phyloP scores from a whole-genome alignment of 2,888 invertebrate genomes.

The Shargacucullia verbasci region DNA sequence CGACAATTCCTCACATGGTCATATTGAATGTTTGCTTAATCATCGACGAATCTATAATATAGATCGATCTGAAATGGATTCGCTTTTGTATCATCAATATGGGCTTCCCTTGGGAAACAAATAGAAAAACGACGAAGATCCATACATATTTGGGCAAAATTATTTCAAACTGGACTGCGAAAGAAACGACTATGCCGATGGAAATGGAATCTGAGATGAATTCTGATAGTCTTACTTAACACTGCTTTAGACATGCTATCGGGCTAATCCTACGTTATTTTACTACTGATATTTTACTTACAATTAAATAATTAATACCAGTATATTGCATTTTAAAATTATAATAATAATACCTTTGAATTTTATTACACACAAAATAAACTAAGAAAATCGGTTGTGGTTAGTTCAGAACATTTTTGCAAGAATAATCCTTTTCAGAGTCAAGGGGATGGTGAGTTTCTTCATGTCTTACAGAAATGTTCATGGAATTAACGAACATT shows the following conservation, averaged over 20 bases:
- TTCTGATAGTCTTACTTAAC: slow-evolving; percentile 61
- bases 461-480: slow-evolving; percentile 81
- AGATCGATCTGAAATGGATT: slow-evolving; percentile 61
- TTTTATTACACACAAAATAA: slow-evolving; percentile 1
- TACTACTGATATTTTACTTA: not conserved
- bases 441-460: slow-evolving; percentile 85
- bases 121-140: slow-evolving; percentile 85
- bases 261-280: slow-evolving; percentile 40
- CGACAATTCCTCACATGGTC: slow-evolving; percentile 71
- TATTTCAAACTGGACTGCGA: slow-evolving; percentile 73
- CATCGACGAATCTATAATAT: slow-evolving; percentile 71
- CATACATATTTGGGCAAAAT: slow-evolving; percentile 81
- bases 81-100: slow-evolving; percentile 81
- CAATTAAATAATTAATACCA: not conserved
- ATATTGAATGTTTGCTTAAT: slow-evolving; percentile 80
- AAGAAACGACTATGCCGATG: slow-evolving; percentile 69
- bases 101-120: slow-evolving; percentile 62
- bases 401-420: slow-evolving; percentile 77
- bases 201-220: slow-evolving; percentile 54
- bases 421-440: slow-evolving; percentile 85
- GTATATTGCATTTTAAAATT: not conserved
- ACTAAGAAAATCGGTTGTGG: slow-evolving; percentile 67
- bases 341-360: slow-evolving; percentile 1
- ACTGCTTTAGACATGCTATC: slow-evolving; percentile 72
- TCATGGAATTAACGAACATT: slow-evolving; percentile 76